Evolutionary conservation across 2,888 invertebrate genomes (phyloP).

Genomic region (Drosophila neonasuta): DNA sequence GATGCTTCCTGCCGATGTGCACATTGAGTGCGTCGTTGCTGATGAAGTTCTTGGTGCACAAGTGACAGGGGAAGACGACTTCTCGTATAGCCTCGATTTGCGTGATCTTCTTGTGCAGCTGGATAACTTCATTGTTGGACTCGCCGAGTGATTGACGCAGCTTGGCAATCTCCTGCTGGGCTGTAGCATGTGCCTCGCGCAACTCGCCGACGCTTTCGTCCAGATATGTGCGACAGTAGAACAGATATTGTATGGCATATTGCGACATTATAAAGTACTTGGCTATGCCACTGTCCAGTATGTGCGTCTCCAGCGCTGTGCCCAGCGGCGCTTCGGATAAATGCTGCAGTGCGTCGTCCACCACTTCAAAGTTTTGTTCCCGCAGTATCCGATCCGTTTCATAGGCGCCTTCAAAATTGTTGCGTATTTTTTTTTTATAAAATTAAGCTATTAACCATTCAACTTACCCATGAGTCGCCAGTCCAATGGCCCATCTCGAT

Average conservation of each 20-base stretch:
- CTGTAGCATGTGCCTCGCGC: constrained; percentile 65
- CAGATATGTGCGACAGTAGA: constrained; percentile 81
- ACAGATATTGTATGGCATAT: constrained; percentile 80
- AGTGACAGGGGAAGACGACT: constrained; percentile 80
- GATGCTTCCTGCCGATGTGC: constrained; percentile 80
- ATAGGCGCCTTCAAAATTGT: constrained; percentile 69
- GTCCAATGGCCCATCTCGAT: constrained; percentile 79
- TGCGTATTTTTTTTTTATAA: neutral
- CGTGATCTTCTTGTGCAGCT: constrained; percentile 79
- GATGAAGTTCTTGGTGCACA: constrained; percentile 81
- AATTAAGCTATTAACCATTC: neutral
- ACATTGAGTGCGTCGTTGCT: constrained; percentile 81
- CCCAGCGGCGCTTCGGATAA: constrained; percentile 80
- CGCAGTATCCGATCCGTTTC: constrained; percentile 79
- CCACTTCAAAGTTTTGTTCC: constrained; percentile 79
- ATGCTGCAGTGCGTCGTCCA: constrained; percentile 77
- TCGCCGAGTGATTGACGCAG: constrained; percentile 71
- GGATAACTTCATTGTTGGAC: constrained; percentile 77
- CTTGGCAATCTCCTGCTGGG: constrained; percentile 75
- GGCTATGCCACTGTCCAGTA: constrained; percentile 81
- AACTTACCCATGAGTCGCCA: constrained; percentile 80
- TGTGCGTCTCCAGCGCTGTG: constrained; percentile 76
- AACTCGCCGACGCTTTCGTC: constrained; percentile 79
- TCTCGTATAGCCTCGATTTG: constrained; percentile 80
- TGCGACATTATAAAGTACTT: constrained; percentile 81